phyloP scores from a whole-genome alignment of 1,140 invertebrate species.

The Bombus confusus region DNA sequence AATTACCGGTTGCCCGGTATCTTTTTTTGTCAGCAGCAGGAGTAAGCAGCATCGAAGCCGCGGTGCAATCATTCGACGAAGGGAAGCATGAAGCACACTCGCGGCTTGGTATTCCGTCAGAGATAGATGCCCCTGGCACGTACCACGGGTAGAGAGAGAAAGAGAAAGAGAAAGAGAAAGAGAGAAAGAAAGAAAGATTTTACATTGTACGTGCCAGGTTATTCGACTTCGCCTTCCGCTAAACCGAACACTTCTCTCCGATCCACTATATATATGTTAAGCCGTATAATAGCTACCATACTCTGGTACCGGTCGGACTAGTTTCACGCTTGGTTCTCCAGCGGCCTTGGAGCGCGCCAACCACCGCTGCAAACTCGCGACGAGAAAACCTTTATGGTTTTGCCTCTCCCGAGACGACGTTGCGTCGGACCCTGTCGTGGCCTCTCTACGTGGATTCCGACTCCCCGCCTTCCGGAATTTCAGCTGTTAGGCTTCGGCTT shows the following conservation, averaged over 20 bases:
- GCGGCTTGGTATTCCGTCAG: conserved; percentile 19
- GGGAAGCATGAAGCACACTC: conserved; percentile 9
- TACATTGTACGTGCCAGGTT: conserved; percentile 52
- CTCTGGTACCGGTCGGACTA: conserved; percentile 70
- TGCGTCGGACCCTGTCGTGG: conserved; percentile 22
- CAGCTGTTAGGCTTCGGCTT: conserved; percentile 22
- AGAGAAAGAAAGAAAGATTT: conserved; percentile 21
- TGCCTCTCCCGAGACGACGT: conserved; percentile 29
- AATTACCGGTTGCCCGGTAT: conserved; percentile 14
- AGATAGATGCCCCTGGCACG: conserved; percentile 16
- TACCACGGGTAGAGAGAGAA: neutral
- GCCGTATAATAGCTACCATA: conserved; percentile 59
- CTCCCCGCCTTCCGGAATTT: conserved; percentile 61
- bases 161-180: no score
- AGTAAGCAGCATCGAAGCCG: neutral
- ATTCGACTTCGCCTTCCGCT: conserved; percentile 55
- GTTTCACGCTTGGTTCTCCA: conserved; percentile 73
- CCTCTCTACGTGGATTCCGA: conserved; percentile 24
- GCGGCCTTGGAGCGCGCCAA: conserved; percentile 72
- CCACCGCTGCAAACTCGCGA: conserved; percentile 48
- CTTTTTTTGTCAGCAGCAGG: neutral
- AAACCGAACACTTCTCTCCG: conserved; percentile 58
- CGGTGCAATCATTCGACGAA: conserved; percentile 31
- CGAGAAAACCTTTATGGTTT: conserved; percentile 64
- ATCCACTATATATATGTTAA: conserved; percentile 62